phyloP scores from a whole-genome alignment of 2,888 invertebrate species.

The Zootermopsis nevadensis region DNA sequence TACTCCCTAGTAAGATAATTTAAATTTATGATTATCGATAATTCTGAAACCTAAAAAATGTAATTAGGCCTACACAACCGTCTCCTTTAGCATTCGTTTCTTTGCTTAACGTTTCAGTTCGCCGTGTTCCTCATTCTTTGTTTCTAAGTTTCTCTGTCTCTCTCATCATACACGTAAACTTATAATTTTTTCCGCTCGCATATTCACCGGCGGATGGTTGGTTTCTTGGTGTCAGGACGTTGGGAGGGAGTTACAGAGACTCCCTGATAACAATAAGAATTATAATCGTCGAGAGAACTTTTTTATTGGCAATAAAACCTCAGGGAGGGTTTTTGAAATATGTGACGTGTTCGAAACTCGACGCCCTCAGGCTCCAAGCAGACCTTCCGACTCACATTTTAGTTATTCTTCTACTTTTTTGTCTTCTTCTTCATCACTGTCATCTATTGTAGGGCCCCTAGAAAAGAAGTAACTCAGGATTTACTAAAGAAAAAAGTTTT shows the following conservation, averaged over 20 bases:
- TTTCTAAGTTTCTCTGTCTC: background rate
- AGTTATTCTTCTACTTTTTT: conserved; percentile 25
- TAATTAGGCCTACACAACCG: conserved; percentile 36
- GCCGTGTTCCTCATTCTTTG: background rate
- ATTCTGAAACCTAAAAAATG: conserved; percentile 31
- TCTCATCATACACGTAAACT: conserved; percentile 32
- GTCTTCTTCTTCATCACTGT: conserved; percentile 24
- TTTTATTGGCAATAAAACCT: conserved; percentile 50
- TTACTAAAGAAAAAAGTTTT: conserved; percentile 2
- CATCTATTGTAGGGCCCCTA: background rate
- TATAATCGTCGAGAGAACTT: conserved; percentile 46
- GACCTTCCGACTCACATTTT: background rate
- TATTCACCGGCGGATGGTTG: conserved; percentile 31
- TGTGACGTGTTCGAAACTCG: conserved; percentile 43
- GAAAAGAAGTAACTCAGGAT: background rate
- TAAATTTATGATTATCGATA: conserved; percentile 41
- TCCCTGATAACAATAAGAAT: conserved; percentile 45
- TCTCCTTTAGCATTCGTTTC: background rate
- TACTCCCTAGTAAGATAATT: conserved; percentile 31
- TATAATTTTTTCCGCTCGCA: conserved; percentile 41
- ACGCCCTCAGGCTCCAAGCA: background rate
- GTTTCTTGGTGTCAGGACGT: conserved; percentile 12
- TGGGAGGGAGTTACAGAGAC: conserved; percentile 19
- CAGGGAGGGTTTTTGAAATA: conserved; percentile 46
- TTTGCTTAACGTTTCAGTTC: conserved; percentile 9